Percentiles rank a stretch among this genome's conserved stretches.
Evolutionary conservation across 2,797 vertebrate genomes (phyloP).

Genomic region (Cyclura pinguis): DNA sequence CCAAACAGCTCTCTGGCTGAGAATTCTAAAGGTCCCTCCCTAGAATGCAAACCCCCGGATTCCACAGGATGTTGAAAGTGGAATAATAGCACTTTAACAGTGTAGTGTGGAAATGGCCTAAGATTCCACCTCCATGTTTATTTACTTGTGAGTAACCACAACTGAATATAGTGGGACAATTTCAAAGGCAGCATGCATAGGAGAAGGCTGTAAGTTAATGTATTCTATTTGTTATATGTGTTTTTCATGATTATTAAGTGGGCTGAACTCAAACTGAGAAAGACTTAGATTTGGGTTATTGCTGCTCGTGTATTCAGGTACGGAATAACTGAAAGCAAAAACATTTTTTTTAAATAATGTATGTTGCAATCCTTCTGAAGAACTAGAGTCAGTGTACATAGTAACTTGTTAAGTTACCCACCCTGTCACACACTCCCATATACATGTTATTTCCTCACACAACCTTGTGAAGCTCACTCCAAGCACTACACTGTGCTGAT

Average conservation of each 20-base stretch:
- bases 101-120: not conserved
- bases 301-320: not conserved
- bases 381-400: not conserved
- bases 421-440: too few species aligned
- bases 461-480: not conserved
- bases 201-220: not conserved
- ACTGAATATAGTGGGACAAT: not conserved
- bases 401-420: too few species aligned
- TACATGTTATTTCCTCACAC: not conserved
- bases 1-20: too few species aligned
- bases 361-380: not conserved
- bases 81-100: too few species aligned
- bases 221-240: conserved; percentile 29
- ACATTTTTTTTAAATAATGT: not conserved
- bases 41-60: too few species aligned
- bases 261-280: conserved; percentile 37
- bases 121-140: too few species aligned
- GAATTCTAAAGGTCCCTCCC: too few species aligned
- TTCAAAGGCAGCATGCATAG: not conserved
- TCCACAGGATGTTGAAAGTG: too few species aligned
- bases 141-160: conserved; percentile 15
- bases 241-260: conserved; percentile 52
- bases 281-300: conserved; percentile 36
- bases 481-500: not conserved
- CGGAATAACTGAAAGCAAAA: not conserved